phyloP scores from a whole-genome alignment of 2,888 invertebrate genomes.

The Nomada lathburiana region DNA sequence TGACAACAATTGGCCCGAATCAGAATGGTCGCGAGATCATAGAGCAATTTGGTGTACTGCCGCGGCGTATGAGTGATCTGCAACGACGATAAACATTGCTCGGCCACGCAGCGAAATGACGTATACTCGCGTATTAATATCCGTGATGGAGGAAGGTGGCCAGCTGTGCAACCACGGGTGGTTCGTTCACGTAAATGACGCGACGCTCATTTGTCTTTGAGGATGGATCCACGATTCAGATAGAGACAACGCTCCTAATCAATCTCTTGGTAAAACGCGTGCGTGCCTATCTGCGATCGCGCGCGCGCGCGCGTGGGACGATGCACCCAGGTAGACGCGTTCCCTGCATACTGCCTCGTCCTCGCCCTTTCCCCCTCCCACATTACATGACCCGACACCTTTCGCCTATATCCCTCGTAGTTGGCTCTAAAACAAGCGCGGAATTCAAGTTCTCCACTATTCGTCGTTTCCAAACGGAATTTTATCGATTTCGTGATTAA shows the following conservation, averaged over 20 bases:
- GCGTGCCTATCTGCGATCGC: constrained; percentile 59
- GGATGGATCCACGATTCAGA: constrained; percentile 80
- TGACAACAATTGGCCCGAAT: constrained; percentile 33
- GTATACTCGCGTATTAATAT: constrained; percentile 80
- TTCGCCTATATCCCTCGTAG: constrained; percentile 1
- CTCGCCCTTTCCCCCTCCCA: not conserved
- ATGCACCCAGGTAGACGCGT: constrained; percentile 41
- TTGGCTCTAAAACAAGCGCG: not conserved
- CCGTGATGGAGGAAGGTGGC: constrained; percentile 78
- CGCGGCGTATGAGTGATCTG: constrained; percentile 77
- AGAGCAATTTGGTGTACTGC: constrained; percentile 66
- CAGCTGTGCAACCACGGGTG: constrained; percentile 79
- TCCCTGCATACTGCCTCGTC: constrained; percentile 38
- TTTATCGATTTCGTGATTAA: constrained; percentile 37
- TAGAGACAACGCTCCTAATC: constrained; percentile 77
- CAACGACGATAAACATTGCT: constrained; percentile 79
- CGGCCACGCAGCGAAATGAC: constrained; percentile 76
- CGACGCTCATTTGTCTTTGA: constrained; percentile 81
- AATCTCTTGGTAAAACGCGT: constrained; percentile 76
- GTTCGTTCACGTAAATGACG: constrained; percentile 77
- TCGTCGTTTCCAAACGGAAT: constrained; percentile 2
- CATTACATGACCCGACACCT: constrained; percentile 31
- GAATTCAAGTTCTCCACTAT: not conserved
- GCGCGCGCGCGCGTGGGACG: constrained; percentile 29
- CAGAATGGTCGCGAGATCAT: constrained; percentile 62